Evolutionary conservation across 2,888 invertebrate genomes (phyloP), one percentile per base, ranked within the genome.

Genomic region (Diarsia dahlii): DNA sequence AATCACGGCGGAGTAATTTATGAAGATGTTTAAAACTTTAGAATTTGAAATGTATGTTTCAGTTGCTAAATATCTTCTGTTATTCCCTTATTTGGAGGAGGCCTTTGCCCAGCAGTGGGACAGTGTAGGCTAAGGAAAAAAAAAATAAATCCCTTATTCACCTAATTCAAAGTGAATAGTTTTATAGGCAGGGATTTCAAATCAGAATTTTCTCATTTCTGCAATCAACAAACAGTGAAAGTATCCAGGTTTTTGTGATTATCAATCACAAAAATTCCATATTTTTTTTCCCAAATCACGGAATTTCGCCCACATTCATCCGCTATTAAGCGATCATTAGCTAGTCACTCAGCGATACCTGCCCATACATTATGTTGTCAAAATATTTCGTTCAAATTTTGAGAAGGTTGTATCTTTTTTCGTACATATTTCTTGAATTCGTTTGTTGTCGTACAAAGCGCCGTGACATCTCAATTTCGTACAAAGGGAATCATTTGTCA

Each of bases 401-500:
- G 83, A 83, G 85, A 84, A 83, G 80, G 80, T 82, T 89, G 90
- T 75, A 69, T 93, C 93, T 95, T 91, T 95, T 91, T 93, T 86
- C 81, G 89, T 91, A 94, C 93, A 78, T n/a, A n/a, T 95, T 94
- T 93, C 88, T 94, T 94, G 94, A 94, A 95, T 95, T 95, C 95
- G 93, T 94, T 95, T 94, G 94, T 93, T 90, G 89, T 66, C 76
- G 87, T 87, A 93, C 92, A 94, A 94, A 91, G 90, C 80, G 88
- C 89, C 90, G 92, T 95, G 96, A 96, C 95, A 93, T 94, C 96
- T 96, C 95, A 94, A 95, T 95, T 93, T 86, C 87, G 87, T 88
- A 95, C 94, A 96, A 95, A 92, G 87, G 91, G 92, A 93, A 94
- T 93, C 95, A 96, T 96, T 96, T 96, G 95, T 96, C 96, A 96